Evolutionary conservation across 2,888 invertebrate species (phyloP), one percentile per base, ranked within the genome.

Genomic region (Lithophane leautieri): DNA sequence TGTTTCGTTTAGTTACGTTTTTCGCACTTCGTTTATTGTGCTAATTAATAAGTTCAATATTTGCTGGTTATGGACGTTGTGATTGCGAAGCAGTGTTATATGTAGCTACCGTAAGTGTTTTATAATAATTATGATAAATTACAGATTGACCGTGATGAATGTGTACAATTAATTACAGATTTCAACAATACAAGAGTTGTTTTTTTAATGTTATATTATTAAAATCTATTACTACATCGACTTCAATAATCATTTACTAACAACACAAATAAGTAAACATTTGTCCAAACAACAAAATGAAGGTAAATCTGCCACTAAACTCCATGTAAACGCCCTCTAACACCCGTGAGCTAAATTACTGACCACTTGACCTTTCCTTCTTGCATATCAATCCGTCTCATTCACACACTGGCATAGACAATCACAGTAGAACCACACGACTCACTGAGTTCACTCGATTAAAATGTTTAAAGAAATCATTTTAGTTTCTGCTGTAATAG

Each of bases 391-490:
- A 78, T 79, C 69, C 67, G 66, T 86, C 82, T 62, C 82, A 22
- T 60, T 84, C 81, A 34, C 76, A 44, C 78, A 70, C 47, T 34
- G 47, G 50, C 71, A 58, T 65, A 68, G 71, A 75, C 72, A 80
- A 81, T 61, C 79, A 78, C 83, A 85, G 82, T 86, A 11, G 68
- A 63, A 68, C 22, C 14, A 60, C 40, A 65, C 61, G 19, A 69
- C 19, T 79, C 74, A 52, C 25, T 16, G 74, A 54, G 76, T 34
- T 25, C 73, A 76, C 80, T 47, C 40, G 47, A 66, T 52, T 25
- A 86, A 82, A 70, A 88, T 87, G 88, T 76, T 83, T 68, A 88
- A 86, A 80, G 50, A 82, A 78, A 76, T 87, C 12, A n/a, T 80
- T 22, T 40, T 88, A 54, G 12, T 82, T 22, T 70, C 71, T 54